Conservation (phyloP, 2,888 invertebrate genomes). For the Matsumyia berberina region DNA sequence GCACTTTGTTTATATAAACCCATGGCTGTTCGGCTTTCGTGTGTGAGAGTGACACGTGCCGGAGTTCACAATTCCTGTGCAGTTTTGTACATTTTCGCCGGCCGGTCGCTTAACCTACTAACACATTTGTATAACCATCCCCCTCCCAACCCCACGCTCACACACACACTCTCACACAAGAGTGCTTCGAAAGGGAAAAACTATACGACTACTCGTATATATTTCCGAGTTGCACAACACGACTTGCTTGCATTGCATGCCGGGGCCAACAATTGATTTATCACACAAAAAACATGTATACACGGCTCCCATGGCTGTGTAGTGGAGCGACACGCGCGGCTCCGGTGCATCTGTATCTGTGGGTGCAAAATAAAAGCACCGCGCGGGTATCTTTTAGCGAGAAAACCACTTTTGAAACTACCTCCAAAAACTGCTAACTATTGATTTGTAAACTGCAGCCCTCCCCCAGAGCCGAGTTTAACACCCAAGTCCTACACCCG, state of each 20-base stretch:
- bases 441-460: not conserved
- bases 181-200: conserved; percentile 29
- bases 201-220: conserved; percentile 4
- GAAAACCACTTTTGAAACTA: conserved; percentile 22
- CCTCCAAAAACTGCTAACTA: conserved; percentile 29
- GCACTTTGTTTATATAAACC: conserved; percentile 22
- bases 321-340: not conserved
- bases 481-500: too few species aligned
- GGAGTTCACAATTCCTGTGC: conserved; percentile 63
- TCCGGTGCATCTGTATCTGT: conserved; percentile 9
- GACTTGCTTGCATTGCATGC: conserved; percentile 29
- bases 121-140: conserved; percentile 55
- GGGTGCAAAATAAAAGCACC: conserved; percentile 8
- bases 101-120: conserved; percentile 72
- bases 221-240: conserved; percentile 61
- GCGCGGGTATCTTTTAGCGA: conserved; percentile 6
- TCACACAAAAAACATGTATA: conserved; percentile 6
- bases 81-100: conserved; percentile 64
- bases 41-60: conserved; percentile 69
- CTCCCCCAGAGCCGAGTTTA: conserved; percentile 9
- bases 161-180: not conserved
- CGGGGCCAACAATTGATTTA: conserved; percentile 65
- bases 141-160: not conserved
- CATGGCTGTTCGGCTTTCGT: not conserved
- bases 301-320: not conserved